Evolutionary conservation across 2,113 vertebrate species (phyloP).

Genomic region (Mystacornis crossleyi): DNA sequence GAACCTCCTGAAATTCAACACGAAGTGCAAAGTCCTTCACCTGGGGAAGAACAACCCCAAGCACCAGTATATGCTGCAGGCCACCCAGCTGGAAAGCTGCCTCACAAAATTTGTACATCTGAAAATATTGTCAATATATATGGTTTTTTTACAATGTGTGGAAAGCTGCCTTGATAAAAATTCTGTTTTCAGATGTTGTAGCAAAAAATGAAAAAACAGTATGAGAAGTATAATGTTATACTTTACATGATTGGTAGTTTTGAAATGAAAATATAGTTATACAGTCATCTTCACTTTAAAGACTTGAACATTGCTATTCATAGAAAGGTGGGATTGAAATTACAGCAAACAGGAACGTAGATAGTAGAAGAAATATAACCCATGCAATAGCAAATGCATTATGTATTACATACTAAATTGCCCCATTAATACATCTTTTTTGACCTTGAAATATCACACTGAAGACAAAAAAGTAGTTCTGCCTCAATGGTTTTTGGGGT

Average conservation of each 20-base stretch:
- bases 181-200: not conserved
- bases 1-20: not conserved
- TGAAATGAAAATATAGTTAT: not conserved
- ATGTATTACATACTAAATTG: not conserved
- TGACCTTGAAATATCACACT: conserved; percentile 25
- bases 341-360: not conserved
- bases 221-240: not conserved
- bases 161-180: not conserved
- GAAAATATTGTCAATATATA: not conserved
- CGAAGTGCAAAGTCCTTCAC: not conserved
- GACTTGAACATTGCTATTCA: conserved; percentile 7
- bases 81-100: not conserved
- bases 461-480: not conserved
- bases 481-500: not conserved
- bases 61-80: not conserved
- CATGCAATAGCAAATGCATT: not conserved
- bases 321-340: conserved; percentile 6
- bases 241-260: not conserved
- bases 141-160: not conserved
- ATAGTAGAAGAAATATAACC: conserved; percentile 16
- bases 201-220: not conserved
- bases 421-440: not conserved
- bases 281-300: not conserved
- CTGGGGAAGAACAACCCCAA: not conserved
- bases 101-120: not conserved